Base-by-base conservation (phyloP, 2,888 invertebrate species). In the Lochmaea crataegi region DNA sequence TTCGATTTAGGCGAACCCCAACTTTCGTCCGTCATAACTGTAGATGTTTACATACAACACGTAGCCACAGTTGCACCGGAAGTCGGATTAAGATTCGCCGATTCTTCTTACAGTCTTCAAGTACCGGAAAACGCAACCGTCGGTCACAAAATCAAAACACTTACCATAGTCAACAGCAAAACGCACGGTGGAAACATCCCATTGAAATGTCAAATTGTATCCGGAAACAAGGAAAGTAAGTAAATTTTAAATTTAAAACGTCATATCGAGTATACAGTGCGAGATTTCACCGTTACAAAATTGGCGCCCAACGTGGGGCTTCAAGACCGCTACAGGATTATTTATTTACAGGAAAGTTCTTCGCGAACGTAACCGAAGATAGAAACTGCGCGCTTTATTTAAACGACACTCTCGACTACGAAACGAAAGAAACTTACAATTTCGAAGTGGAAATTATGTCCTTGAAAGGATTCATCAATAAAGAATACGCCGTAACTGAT, bases 1-100 rank as follows among this genome's bases (percentile, higher is more conserved):
- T 94, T 93, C 82, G 96, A 97, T 83, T 90, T 95, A 84, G 96
- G 95, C 0, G 95, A 94, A 58, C 96, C 95, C 0, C 93, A 94
- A 80, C 88, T 96, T 80, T 94, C 94, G 0, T 94, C 95, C 0
- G 93, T 94, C 0, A 92, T 93, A 10, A 94, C 94, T 2, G 90
- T 97, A 0, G 94, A 93, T 0, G 91, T 97, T 4, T 95, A 92
- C 82, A 94, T 97, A 14, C 92, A 94, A 68, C 96, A 95, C 84
- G 92, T 94, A 0, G 92, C 94, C 0, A 87, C 87, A 2, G 87
- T 88, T 0, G 87, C 90, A 1, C 90, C 91, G 6, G 91, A 94
- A 88, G 91, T 93, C 7, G 95, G 95, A 0, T 88, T 97, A 41
- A 94, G 96, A 1, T 97, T 97, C 84, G 94, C 94, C 7, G 96